Evolutionary conservation across 2,888 invertebrate species (phyloP).

Genomic region (Teleogryllus oceanicus): DNA sequence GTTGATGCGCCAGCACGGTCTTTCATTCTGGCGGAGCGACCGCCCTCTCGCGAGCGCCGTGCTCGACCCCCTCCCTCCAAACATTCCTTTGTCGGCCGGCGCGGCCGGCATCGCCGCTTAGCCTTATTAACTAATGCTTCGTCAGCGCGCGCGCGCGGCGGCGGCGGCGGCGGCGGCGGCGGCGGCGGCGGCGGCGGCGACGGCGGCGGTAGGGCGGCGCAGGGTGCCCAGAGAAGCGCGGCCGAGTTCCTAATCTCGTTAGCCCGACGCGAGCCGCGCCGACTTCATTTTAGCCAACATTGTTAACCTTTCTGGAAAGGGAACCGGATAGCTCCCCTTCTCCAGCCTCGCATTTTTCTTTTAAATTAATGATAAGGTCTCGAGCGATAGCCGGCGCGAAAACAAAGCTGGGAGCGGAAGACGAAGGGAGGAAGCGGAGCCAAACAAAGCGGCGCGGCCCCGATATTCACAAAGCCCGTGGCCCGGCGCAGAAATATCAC

Average conservation of each 20-base stretch:
- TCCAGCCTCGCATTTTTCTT: constrained; percentile 18
- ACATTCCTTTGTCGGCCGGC: constrained; percentile 4
- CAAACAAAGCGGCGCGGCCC: not conserved
- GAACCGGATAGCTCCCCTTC: constrained; percentile 4
- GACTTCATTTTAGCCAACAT: constrained; percentile 18
- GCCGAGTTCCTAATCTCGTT: constrained; percentile 18
- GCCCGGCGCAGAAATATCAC: not conserved
- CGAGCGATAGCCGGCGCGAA: constrained; percentile 8
- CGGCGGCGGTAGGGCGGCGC: not conserved
- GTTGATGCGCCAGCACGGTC: constrained; percentile 12
- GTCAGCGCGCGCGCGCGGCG: not conserved
- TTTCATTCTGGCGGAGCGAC: constrained; percentile 3
- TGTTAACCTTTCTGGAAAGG: constrained; percentile 6
- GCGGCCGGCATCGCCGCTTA: constrained; percentile 4
- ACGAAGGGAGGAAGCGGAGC: not conserved
- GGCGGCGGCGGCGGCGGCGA: not conserved
- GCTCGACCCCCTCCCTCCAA: constrained; percentile 1
- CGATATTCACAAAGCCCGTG: not conserved
- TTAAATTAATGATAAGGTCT: constrained; percentile 18
- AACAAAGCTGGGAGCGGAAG: constrained; percentile 10
- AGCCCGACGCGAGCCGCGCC: not conserved
- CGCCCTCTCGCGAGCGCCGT: not conserved
- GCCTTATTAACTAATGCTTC: constrained; percentile 3
- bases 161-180: not conserved
- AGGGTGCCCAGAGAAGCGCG: not conserved